Percentiles rank a stretch among this genome's conserved stretches.
These are phyloP conservation scores for Garrulus glandarius DNA, from an alignment of 2,797 vertebrate genomes.

Conservation along the genomic window DNA sequence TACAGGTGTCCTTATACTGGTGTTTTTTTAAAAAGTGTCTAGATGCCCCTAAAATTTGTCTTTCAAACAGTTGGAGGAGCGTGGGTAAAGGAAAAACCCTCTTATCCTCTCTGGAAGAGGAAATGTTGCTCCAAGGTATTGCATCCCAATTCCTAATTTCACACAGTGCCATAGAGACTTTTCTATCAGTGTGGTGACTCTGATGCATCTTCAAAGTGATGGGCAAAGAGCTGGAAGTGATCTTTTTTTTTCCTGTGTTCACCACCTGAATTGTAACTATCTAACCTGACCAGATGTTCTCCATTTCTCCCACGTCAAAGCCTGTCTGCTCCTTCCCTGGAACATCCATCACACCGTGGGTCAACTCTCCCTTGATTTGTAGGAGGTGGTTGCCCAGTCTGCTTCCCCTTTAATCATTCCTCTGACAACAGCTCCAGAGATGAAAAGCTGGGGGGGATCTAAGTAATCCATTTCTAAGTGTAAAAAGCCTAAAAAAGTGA, in stretches of 20 bases:
- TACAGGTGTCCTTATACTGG: background rate
- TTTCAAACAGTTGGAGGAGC: background rate
- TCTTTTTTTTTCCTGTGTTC: background rate
- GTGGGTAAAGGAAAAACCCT: background rate
- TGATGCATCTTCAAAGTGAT: background rate
- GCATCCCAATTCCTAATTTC: background rate
- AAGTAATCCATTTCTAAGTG: slow-evolving; percentile 54
- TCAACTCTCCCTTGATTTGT: slow-evolving; percentile 22
- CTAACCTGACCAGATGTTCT: background rate
- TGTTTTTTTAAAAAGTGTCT: fast-evolving
- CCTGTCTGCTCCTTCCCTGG: background rate
- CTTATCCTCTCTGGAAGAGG: background rate
- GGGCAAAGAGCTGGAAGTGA: background rate
- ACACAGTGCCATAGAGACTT: background rate
- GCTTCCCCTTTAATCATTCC: slow-evolving; percentile 19
- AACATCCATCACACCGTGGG: slow-evolving; percentile 24
- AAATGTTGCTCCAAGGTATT: background rate
- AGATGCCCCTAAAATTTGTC: background rate
- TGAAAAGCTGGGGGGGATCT: slow-evolving; percentile 46
- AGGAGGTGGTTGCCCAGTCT: background rate
- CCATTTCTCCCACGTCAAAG: background rate
- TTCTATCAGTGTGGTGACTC: background rate
- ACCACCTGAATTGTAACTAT: background rate
- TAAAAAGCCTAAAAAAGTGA: slow-evolving; percentile 7
- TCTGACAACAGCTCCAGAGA: slow-evolving; percentile 1